Evolutionary conservation across 2,113 vertebrate species (phyloP).

Genomic region (Cochlearius cochlearius): DNA sequence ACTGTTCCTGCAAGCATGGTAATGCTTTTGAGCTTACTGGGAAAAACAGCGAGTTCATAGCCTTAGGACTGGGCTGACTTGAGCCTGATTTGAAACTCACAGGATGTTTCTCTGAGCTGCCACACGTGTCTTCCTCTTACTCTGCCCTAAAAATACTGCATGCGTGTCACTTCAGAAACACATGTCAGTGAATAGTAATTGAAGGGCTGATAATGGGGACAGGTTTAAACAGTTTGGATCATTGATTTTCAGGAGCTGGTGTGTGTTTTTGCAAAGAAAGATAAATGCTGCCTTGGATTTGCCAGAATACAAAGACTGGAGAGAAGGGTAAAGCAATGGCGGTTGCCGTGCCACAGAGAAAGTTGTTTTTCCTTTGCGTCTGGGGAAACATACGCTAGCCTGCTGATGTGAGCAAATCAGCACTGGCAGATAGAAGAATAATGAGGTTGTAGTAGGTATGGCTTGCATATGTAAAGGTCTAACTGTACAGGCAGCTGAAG

Average conservation of each 20-base stretch:
- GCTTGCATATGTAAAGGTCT: background rate
- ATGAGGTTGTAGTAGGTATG: background rate
- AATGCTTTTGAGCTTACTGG: background rate
- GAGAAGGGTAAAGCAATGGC: background rate
- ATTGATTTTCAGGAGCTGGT: background rate
- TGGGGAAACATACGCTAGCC: background rate
- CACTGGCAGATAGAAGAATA: background rate
- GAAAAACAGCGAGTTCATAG: background rate
- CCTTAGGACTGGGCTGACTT: background rate
- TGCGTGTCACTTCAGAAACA: background rate
- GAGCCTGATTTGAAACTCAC: background rate
- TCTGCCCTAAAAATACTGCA: background rate
- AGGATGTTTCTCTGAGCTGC: background rate
- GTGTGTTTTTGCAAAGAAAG: background rate
- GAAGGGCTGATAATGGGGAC: background rate
- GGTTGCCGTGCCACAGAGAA: background rate
- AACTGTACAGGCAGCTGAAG: background rate
- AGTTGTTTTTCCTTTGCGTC: background rate
- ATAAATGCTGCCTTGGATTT: background rate
- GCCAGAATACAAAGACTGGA: background rate
- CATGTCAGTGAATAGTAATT: background rate
- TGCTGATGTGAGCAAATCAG: background rate
- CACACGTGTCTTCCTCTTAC: background rate
- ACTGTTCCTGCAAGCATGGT: background rate
- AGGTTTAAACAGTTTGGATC: background rate